A percentile compares a stretch with the other conserved stretches of the same genome.
These are phyloP conservation scores for Chionoecetes opilio DNA, from an alignment of 1,140 invertebrate genomes.

Conservation along the genomic window DNA sequence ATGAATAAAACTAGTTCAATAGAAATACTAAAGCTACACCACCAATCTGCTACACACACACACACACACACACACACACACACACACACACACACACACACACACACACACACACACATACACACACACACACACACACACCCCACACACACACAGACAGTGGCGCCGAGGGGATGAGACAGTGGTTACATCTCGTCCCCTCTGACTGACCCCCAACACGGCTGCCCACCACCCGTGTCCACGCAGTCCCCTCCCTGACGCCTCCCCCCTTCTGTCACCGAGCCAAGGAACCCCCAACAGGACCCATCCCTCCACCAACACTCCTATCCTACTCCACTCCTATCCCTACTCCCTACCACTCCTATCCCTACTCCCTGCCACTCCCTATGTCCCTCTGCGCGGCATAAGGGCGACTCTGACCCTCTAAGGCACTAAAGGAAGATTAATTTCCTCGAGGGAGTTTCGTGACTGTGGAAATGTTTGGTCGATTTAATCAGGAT, in stretches of 20 bases:
- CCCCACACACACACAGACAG: not conserved
- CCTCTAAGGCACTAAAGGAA: too few relatives aligned
- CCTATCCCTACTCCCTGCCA: not conserved
- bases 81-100: conserved; percentile 15
- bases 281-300: not conserved
- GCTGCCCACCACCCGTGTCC: not conserved
- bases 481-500: too few relatives aligned
- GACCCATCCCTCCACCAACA: not conserved
- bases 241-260: not conserved
- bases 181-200: not conserved
- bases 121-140: conserved; percentile 11
- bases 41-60: too few relatives aligned
- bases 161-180: not conserved
- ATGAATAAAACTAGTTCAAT: too few relatives aligned
- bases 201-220: not conserved
- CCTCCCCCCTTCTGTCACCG: not conserved
- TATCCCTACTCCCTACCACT: not conserved
- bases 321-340: not conserved
- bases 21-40: too few relatives aligned
- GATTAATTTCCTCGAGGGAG: too few relatives aligned
- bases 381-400: not conserved
- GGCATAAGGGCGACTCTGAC: too few relatives aligned
- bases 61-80: not conserved
- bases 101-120: not conserved
- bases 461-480: too few relatives aligned